phyloP scores from a whole-genome alignment of 2,113 vertebrate genomes.

The Oenanthe oenanthe region DNA sequence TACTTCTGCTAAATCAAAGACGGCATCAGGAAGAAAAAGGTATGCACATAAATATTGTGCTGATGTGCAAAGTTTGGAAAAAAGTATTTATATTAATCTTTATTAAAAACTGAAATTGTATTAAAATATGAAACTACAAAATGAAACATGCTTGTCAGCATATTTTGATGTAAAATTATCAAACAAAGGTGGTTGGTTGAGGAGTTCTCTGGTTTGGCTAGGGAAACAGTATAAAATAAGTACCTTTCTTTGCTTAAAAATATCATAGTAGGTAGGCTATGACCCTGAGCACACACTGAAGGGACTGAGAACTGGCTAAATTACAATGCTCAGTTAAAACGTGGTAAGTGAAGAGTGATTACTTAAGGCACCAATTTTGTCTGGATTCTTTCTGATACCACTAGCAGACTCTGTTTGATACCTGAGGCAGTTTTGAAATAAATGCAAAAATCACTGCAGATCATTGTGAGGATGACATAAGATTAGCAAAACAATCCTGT shows the following conservation, averaged over 20 bases:
- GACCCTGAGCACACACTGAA: background rate
- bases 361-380: background rate
- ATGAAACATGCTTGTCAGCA: background rate
- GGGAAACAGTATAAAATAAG: background rate
- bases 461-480: background rate
- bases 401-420: background rate
- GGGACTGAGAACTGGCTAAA: background rate
- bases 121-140: background rate
- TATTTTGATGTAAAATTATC: background rate
- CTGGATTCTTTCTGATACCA: background rate
- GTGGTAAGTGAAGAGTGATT: background rate
- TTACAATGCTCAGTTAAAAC: background rate
- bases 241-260: background rate
- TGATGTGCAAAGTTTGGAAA: background rate
- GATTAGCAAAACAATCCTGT: background rate
- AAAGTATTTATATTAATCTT: background rate
- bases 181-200: background rate
- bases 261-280: background rate
- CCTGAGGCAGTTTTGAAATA: background rate
- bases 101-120: background rate
- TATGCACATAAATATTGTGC: background rate
- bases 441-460: background rate
- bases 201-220: background rate
- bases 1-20: background rate
- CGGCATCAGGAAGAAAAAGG: background rate